Conservation (phyloP, 37 sponge, comb jelly and placozoan species). For the Mnemiopsis leidyi region DNA sequence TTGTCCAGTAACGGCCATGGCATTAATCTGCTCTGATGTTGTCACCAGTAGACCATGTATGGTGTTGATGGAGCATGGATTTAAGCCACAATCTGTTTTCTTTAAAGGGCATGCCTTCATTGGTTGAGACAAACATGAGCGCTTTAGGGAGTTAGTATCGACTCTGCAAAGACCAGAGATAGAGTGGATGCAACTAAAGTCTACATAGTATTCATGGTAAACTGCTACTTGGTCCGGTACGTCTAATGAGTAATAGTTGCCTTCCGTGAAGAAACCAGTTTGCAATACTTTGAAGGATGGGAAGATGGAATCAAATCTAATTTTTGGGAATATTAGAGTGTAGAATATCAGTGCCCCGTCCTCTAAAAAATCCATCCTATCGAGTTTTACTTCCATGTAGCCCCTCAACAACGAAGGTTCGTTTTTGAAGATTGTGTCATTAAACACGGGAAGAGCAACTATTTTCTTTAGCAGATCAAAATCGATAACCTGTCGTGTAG, state of each 20-base stretch:
- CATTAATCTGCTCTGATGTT: neutral
- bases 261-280: neutral
- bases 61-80: neutral
- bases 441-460: neutral
- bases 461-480: too few relatives aligned
- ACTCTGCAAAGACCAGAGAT: neutral
- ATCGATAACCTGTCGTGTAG: too few relatives aligned
- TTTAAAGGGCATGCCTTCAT: neutral
- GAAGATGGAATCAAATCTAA: neutral
- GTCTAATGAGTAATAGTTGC: neutral
- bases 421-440: neutral
- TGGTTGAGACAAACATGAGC: neutral
- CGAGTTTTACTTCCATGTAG: neutral
- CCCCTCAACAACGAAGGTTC: neutral
- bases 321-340: neutral
- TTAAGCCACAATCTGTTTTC: neutral
- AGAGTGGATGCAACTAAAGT: neutral
- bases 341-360: neutral
- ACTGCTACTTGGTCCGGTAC: neutral
- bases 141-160: neutral
- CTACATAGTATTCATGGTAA: neutral
- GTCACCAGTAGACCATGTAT: neutral
- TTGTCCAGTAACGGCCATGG: neutral
- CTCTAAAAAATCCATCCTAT: neutral
- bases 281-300: neutral